phyloP scores from a whole-genome alignment of 1,140 invertebrate genomes.

The Uloborus diversus region DNA sequence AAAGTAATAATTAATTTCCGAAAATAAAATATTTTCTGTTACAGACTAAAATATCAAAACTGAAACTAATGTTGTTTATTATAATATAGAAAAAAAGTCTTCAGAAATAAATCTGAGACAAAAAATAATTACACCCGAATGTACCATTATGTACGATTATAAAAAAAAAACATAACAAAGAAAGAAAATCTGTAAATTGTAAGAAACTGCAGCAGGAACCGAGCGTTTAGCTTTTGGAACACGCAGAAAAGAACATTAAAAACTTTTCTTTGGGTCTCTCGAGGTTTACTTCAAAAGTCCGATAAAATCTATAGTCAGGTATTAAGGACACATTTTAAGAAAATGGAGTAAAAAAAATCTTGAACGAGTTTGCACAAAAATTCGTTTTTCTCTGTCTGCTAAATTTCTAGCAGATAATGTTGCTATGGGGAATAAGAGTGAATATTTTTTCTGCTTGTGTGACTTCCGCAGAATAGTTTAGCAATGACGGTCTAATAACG shows the following conservation, averaged over 20 bases:
- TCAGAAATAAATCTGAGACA: neutral
- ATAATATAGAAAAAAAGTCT: neutral
- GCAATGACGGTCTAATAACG: too few relatives aligned
- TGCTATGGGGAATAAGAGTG: slow-evolving; percentile 21
- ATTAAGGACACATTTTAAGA: slow-evolving; percentile 22
- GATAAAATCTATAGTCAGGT: slow-evolving; percentile 34
- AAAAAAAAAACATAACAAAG: neutral
- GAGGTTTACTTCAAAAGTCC: slow-evolving; percentile 24
- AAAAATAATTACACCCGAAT: slow-evolving; percentile 15
- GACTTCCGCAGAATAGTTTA: too few relatives aligned
- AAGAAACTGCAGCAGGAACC: neutral
- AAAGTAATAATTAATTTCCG: neutral
- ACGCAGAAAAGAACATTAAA: slow-evolving; percentile 14
- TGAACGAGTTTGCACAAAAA: slow-evolving; percentile 10
- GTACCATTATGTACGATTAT: slow-evolving; percentile 19
- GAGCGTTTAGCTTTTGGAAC: neutral
- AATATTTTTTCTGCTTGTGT: neutral
- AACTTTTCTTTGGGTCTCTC: slow-evolving; percentile 7
- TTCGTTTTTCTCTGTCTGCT: slow-evolving; percentile 11
- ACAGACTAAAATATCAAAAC: neutral
- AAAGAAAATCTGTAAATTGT: slow-evolving; percentile 2
- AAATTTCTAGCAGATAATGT: slow-evolving; percentile 27
- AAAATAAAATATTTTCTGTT: neutral
- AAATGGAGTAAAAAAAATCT: neutral
- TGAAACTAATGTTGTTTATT: neutral